Base-by-base conservation (phyloP, 2,797 vertebrate species). In the Danio tinwini region DNA sequence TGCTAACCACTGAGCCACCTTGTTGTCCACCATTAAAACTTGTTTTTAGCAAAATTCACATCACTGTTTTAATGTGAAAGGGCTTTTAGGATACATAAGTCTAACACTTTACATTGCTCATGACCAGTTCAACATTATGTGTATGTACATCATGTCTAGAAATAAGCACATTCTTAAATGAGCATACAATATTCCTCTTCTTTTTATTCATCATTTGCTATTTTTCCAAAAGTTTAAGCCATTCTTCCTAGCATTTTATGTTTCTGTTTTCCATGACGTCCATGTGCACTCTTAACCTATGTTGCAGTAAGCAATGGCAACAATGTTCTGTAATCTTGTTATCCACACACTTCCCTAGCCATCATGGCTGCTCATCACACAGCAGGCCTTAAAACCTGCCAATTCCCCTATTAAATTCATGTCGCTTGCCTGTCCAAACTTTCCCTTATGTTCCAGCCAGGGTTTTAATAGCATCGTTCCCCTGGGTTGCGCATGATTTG, bases 281-380 rank as follows among this genome's bases (percentile, higher is more conserved):
- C 49, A 44, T 85, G 39, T 86, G 62, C 47, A 58, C 11, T 21
- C 39, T 39, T 5, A n/a, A 44, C 10, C 19, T 80, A 29, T 53
- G 74, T 78, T 71, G 11, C 52, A 16, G n/a, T 47, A 59, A 69
- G 52, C 40, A 63, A 76, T 81, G 53, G 39, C 75, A 82, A 70
- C 61, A 71, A 53, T 52, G 8, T n/a, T n/a, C 29, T 52, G 37
- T 70, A 53, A 53, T 17, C 67, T 53, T 39, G 59, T 13, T 29
- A 69, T 71, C 76, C 37, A 64, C 53, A 45, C 45, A 13, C 21
- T n/a, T 77, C 49, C 37, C 39, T 40, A 59, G 6, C 21, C 62
- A 39, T 61, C 56, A 77, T 74, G 76, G 65, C 39, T 53, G 4
- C 13, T 17, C 12, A 81, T n/a, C 53, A 59, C 44, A 58, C 21